phyloP scores from a whole-genome alignment of 2,888 invertebrate genomes.

The Flexamia atlantica region DNA sequence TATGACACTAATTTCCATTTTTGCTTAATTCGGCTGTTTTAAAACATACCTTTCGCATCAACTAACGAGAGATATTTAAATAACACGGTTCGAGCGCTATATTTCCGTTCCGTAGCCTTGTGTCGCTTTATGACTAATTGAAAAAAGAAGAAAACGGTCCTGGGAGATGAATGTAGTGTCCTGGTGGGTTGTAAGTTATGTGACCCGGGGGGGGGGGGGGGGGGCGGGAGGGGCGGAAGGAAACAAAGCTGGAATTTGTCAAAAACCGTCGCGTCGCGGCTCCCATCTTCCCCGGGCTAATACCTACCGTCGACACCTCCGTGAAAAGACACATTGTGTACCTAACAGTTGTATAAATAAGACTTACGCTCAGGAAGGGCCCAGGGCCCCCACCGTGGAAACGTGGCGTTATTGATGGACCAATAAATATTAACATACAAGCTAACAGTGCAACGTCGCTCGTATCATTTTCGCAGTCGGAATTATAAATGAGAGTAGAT shows the following conservation, averaged over 20 bases:
- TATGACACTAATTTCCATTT: too few relatives aligned
- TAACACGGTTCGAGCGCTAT: conserved; percentile 48
- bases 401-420: neutral
- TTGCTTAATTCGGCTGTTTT: too few relatives aligned
- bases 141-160: conserved; percentile 49
- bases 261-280: neutral
- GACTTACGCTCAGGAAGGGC: too few relatives aligned
- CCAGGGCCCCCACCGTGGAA: neutral
- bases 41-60: too few relatives aligned
- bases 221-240: conserved; percentile 19
- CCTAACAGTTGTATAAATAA: conserved; percentile 60
- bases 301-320: conserved; percentile 53
- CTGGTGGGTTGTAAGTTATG: conserved; percentile 32
- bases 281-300: neutral
- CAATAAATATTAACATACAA: conserved; percentile 16
- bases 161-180: conserved; percentile 23
- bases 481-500: conserved; percentile 45
- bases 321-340: conserved; percentile 59
- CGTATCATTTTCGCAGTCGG: conserved; percentile 12
- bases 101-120: conserved; percentile 46
- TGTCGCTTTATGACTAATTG: conserved; percentile 55
- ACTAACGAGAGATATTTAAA: conserved; percentile 51
- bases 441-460: neutral
- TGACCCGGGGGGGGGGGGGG: too few relatives aligned
- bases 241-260: conserved; percentile 56